Percentiles rank a stretch among this genome's conserved stretches.
Conservation (phyloP, 2,113 vertebrate species). For the Anolis sagrei region DNA sequence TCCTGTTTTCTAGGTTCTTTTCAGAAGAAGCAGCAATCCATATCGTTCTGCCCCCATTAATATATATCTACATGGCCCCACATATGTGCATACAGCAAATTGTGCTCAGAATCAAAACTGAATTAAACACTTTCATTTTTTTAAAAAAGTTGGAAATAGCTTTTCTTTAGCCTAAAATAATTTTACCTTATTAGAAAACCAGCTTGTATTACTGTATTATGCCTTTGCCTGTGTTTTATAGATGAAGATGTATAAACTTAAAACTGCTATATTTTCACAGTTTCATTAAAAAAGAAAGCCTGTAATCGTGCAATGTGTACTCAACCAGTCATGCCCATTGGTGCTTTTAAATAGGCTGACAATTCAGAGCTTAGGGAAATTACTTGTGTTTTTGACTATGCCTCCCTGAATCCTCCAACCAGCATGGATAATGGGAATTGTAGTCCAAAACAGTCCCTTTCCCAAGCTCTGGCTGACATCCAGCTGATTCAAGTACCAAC, state of each 20-base stretch:
- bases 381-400: too few species aligned
- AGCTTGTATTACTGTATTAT: conserved; percentile 63
- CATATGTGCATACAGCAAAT: conserved; percentile 12
- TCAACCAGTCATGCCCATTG: conserved; percentile 58
- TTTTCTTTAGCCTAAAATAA: conserved; percentile 58
- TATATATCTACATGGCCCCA: background rate
- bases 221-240: conserved; percentile 73
- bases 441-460: too few species aligned
- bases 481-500: conserved; percentile 57
- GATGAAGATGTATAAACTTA: conserved; percentile 67
- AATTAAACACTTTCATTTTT: conserved; percentile 52
- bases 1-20: conserved; percentile 32
- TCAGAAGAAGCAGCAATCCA: accelerated
- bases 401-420: too few species aligned
- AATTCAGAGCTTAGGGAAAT: too few species aligned
- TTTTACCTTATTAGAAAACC: conserved; percentile 68
- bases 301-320: conserved; percentile 45
- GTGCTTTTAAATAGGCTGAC: conserved; percentile 65
- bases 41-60: background rate
- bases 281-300: conserved; percentile 40
- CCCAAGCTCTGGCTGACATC: conserved; percentile 34
- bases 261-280: conserved; percentile 73
- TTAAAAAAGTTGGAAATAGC: conserved; percentile 53
- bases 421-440: too few species aligned
- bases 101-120: conserved; percentile 28